Conservation (phyloP, 2,797 vertebrate genomes). For the Rhabdophis nuchalis region DNA sequence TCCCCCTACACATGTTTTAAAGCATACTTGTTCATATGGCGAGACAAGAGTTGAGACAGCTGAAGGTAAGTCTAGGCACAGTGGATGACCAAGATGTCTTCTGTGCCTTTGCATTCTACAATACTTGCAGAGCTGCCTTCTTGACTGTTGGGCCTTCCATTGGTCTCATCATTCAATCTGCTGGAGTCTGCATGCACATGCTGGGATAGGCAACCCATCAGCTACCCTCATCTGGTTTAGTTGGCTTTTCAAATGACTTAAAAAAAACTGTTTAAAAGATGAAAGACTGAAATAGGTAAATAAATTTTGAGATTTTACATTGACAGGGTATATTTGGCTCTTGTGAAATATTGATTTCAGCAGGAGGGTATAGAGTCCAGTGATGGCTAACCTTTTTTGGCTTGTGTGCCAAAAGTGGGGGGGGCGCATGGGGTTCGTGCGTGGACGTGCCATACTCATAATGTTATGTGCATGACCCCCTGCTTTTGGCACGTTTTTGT, state of each 20-base stretch:
- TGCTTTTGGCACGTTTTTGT: no score
- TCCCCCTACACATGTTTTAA: neutral
- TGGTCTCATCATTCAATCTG: neutral
- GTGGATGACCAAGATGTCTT: neutral
- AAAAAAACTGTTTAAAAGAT: neutral
- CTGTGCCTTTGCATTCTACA: neutral
- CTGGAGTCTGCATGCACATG: neutral
- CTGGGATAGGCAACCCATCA: neutral
- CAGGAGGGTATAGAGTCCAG: neutral
- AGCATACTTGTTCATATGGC: neutral
- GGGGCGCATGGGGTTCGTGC: no score
- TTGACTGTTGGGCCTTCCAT: neutral
- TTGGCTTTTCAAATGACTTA: neutral
- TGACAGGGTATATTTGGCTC: neutral
- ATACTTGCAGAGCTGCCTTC: neutral
- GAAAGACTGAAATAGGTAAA: neutral
- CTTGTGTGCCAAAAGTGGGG: no score
- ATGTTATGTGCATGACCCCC: no score
- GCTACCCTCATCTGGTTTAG: neutral
- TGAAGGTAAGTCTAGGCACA: neutral
- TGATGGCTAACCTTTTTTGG: no score
- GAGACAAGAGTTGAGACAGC: neutral
- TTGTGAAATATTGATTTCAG: neutral
- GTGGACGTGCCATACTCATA: no score
- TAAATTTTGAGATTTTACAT: neutral